Conservation (phyloP, 2,797 vertebrate species). For the Microhierax caerulescens region DNA sequence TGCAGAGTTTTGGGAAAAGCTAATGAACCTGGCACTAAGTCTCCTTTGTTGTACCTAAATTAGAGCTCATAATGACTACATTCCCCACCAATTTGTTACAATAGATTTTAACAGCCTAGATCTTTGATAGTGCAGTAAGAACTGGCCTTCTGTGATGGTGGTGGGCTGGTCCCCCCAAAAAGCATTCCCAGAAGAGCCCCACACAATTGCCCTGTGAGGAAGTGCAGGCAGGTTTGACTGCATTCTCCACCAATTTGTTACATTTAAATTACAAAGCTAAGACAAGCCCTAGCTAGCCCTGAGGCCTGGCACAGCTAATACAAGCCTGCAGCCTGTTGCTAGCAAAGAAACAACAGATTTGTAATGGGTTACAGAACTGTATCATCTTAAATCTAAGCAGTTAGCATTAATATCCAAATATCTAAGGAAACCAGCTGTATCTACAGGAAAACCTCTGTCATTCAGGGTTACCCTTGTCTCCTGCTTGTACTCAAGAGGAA, state of each 20-base stretch:
- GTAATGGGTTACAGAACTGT: not conserved
- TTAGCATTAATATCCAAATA: not conserved
- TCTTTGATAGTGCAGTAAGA: not conserved
- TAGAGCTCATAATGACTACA: not conserved
- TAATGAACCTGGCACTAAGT: not conserved
- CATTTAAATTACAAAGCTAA: not conserved
- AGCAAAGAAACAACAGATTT: not conserved
- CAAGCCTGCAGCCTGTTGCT: not conserved
- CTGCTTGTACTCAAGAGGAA: not conserved
- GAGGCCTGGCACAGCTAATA: not conserved
- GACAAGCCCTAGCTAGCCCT: not conserved
- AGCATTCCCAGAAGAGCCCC: not conserved
- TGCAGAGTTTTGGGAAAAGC: not conserved
- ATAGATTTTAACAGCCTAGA: not conserved
- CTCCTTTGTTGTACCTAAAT: not conserved
- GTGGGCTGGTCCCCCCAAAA: not conserved
- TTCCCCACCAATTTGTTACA: not conserved
- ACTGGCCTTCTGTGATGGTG: accelerated
- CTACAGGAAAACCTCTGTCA: not conserved
- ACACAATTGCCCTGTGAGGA: not conserved
- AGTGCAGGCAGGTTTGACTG: not conserved
- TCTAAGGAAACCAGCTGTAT: not conserved
- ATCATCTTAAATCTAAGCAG: not conserved
- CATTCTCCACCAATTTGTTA: not conserved
- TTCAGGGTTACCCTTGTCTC: not conserved